Evolutionary conservation across 2,113 vertebrate genomes (phyloP).

Genomic region (Galbula dea): DNA sequence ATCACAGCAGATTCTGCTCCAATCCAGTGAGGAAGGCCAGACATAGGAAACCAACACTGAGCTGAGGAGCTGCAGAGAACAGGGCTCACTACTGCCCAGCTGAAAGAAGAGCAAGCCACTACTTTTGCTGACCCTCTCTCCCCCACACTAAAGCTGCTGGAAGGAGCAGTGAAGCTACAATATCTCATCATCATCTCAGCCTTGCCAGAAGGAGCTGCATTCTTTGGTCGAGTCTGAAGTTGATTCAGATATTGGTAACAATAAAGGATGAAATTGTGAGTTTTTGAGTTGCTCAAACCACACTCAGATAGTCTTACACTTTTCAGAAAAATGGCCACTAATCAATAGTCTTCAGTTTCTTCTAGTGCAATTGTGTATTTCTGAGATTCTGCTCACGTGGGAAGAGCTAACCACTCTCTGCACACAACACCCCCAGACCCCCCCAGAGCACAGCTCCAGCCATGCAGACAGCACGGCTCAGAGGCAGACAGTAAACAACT

Average conservation of each 20-base stretch:
- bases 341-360: not conserved
- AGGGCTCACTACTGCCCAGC: not conserved
- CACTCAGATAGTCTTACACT: not conserved
- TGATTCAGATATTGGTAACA: not conserved
- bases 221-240: not conserved
- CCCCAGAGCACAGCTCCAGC: not conserved
- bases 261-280: not conserved
- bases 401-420: not conserved
- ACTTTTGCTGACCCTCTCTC: not conserved
- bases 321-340: not conserved
- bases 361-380: not conserved
- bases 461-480: not conserved
- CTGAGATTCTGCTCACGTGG: not conserved
- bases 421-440: not conserved
- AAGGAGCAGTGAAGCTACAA: not conserved
- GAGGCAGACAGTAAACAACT: not conserved
- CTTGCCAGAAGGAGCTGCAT: not conserved
- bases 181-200: not conserved
- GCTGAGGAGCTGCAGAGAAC: not conserved
- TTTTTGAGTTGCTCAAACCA: not conserved
- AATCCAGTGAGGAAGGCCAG: accelerated
- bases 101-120: not conserved
- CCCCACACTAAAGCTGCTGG: not conserved
- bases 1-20: not conserved
- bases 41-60: accelerated